Evolutionary conservation across 2,797 vertebrate genomes (phyloP).

Genomic region (Margarornis squamiger): DNA sequence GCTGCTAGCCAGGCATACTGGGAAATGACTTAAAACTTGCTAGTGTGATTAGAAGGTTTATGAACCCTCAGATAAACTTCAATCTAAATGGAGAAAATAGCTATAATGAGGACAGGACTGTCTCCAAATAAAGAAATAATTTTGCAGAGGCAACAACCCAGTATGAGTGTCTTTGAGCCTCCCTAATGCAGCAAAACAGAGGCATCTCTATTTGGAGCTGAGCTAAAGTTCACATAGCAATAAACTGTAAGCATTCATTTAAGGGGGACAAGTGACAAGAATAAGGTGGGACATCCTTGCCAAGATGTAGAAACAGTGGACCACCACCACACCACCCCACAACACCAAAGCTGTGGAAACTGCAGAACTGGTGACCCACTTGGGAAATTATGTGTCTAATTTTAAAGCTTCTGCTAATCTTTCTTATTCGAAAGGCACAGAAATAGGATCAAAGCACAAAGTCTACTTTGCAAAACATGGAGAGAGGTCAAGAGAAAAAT

Average conservation of each 20-base stretch:
- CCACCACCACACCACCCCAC: background rate
- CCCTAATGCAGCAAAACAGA: background rate
- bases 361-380: background rate
- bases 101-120: background rate
- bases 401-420: background rate
- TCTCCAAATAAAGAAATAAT: background rate
- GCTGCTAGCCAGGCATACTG: background rate
- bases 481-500: background rate
- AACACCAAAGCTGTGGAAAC: background rate
- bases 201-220: background rate
- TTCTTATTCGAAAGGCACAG: background rate
- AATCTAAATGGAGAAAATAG: background rate
- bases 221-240: background rate
- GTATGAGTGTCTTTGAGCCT: background rate
- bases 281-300: background rate
- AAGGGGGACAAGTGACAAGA: background rate
- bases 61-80: background rate
- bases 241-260: background rate
- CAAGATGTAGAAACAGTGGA: background rate
- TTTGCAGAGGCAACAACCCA: background rate
- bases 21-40: background rate
- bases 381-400: background rate
- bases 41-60: background rate
- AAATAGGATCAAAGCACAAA: background rate
- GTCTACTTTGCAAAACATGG: background rate